Conservation (phyloP, 2,888 invertebrate species). For the Catonia carolina region DNA sequence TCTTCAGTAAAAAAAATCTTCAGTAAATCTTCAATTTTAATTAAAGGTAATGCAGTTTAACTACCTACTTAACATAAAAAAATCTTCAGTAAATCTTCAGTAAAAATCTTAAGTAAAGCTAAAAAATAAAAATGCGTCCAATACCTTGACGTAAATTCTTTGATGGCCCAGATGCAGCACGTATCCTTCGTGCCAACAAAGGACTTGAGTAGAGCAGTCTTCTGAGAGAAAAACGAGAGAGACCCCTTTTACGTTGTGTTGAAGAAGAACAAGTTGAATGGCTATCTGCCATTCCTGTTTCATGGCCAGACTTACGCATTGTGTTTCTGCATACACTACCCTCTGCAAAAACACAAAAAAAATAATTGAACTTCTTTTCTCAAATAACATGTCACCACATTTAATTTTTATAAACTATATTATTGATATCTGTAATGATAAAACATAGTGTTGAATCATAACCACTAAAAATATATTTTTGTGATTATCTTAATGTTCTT, state of each 20-base stretch:
- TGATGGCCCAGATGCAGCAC: slow-evolving; percentile 26
- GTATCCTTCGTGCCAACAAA: slow-evolving; percentile 56
- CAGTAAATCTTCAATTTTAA: no score
- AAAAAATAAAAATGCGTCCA: no score
- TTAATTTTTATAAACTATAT: background rate
- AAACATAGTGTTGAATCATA: background rate
- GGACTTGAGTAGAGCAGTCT: slow-evolving; percentile 65
- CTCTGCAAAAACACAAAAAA: background rate
- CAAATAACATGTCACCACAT: background rate
- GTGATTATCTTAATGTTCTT: background rate
- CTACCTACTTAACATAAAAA: no score
- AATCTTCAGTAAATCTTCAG: no score
- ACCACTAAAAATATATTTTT: no score
- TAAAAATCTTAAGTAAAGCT: no score
- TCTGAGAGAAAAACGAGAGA: slow-evolving; percentile 59
- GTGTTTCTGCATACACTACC: slow-evolving; percentile 7
- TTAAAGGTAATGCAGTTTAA: no score
- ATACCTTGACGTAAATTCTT: background rate
- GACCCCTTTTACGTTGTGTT: slow-evolving; percentile 43
- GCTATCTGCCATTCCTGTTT: slow-evolving; percentile 22
- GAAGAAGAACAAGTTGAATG: slow-evolving; percentile 33
- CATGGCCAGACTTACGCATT: slow-evolving; percentile 24
- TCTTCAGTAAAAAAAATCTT: no score
- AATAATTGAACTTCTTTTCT: background rate
- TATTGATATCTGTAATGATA: background rate